Conservation (phyloP, 2,888 invertebrate genomes). For the Cheilosia impressa region DNA sequence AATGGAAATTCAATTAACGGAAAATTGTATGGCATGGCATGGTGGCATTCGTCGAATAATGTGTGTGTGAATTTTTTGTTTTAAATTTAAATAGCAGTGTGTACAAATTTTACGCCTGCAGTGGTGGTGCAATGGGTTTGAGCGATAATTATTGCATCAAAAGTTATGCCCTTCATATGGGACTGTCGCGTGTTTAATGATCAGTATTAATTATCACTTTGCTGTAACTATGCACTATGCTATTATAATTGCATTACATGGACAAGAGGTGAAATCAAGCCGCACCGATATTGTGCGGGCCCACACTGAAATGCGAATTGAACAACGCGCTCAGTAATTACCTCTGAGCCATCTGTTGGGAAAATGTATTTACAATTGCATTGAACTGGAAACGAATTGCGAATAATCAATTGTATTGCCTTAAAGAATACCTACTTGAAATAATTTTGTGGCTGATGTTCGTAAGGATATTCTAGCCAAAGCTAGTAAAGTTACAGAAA, state of each 20-base stretch:
- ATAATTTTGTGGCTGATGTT: no score
- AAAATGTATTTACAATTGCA: no score
- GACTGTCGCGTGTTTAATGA: constrained; percentile 40
- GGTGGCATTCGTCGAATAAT: neutral
- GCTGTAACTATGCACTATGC: constrained; percentile 2
- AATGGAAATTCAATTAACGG: constrained; percentile 70
- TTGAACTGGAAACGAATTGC: no score
- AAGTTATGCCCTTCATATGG: constrained; percentile 55
- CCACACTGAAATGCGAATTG: constrained; percentile 2
- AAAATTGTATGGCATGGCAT: constrained; percentile 31
- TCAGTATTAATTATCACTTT: constrained; percentile 63
- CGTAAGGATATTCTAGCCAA: no score
- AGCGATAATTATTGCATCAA: constrained; percentile 44
- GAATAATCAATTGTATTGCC: no score
- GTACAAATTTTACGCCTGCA: constrained; percentile 9
- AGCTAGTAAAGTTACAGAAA: no score
- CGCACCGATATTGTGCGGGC: neutral
- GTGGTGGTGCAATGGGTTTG: constrained; percentile 7
- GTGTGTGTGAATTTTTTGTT: constrained; percentile 11
- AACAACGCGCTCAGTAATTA: neutral
- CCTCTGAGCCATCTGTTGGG: no score
- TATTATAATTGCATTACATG: neutral
- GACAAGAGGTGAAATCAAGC: neutral
- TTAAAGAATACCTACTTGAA: no score
- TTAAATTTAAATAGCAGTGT: neutral